Conservation (phyloP, 2,797 vertebrate species). For the Galaxias olidus region DNA sequence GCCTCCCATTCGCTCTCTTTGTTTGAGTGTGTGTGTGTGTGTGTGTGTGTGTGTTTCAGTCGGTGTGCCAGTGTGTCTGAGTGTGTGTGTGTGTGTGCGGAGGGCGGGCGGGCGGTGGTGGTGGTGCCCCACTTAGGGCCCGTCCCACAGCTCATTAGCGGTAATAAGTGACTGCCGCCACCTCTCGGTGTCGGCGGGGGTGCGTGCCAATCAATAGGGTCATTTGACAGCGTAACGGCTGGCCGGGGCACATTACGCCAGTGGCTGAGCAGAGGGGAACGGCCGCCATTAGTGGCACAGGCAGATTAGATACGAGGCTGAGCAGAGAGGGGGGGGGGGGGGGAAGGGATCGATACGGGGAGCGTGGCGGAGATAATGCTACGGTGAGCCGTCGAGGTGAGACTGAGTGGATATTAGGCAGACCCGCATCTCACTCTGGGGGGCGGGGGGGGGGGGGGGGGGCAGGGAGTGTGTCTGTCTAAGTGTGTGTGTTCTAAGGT, state of each 20-base stretch:
- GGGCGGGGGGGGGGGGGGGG: neutral
- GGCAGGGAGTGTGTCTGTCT: constrained; percentile 27
- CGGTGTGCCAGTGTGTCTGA: neutral
- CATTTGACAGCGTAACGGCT: constrained; percentile 82
- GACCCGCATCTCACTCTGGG: constrained; percentile 28
- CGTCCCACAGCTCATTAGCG: constrained; percentile 80
- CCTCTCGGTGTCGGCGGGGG: constrained; percentile 80
- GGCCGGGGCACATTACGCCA: constrained; percentile 77
- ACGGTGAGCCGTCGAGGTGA: constrained; percentile 67
- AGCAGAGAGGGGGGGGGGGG: constrained; percentile 46
- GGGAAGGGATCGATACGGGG: constrained; percentile 70
- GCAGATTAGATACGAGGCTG: constrained; percentile 77
- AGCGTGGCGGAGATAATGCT: constrained; percentile 73
- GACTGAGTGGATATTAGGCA: constrained; percentile 50
- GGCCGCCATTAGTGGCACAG: constrained; percentile 73
- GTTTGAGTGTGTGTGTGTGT: constrained; percentile 2
- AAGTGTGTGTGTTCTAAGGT: constrained; percentile 19
- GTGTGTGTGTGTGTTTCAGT: neutral
- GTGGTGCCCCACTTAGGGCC: constrained; percentile 65
- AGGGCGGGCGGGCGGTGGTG: constrained; percentile 34
- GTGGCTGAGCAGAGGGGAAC: constrained; percentile 67
- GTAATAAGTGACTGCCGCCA: constrained; percentile 80
- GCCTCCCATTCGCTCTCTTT: no score
- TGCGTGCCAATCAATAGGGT: constrained; percentile 79
- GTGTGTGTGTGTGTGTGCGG: constrained; percentile 15